A percentile compares a stretch with the other conserved stretches of the same genome.
These are phyloP conservation scores for Phenganax marumi DNA, from an alignment of 92 coral and sea anemone species.

Conservation along the genomic window DNA sequence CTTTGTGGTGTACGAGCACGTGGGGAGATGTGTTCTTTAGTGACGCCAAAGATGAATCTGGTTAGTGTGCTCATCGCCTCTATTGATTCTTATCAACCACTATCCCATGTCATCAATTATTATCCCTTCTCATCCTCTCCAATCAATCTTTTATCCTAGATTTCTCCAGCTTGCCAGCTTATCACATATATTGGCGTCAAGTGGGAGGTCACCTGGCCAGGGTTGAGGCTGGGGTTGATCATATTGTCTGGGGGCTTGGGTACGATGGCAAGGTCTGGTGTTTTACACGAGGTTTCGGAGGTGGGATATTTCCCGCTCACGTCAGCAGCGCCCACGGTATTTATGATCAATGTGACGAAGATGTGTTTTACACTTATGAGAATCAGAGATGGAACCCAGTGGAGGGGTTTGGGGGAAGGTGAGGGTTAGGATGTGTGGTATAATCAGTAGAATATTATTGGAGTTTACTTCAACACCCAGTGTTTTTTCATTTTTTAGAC, in stretches of 20 bases:
- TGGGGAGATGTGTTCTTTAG: constrained; percentile 93
- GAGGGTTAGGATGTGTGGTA: background rate
- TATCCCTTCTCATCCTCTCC: background rate
- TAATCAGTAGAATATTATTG: background rate
- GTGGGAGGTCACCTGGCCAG: constrained; percentile 85
- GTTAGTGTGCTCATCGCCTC: background rate
- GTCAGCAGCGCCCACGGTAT: constrained; percentile 71
- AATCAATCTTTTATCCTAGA: constrained; percentile 32
- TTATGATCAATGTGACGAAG: constrained; percentile 77
- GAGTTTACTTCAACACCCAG: background rate
- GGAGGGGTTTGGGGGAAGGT: constrained; percentile 92
- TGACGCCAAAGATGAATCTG: constrained; percentile 51
- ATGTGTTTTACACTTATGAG: constrained; percentile 74
- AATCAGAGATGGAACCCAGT: constrained; percentile 97
- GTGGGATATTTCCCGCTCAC: constrained; percentile 78
- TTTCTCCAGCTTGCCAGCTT: constrained; percentile 54
- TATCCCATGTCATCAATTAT: no score
- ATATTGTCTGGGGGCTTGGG: constrained; percentile 93
- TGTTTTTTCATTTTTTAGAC: constrained; percentile 52
- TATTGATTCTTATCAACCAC: background rate
- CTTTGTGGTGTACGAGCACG: constrained; percentile 76
- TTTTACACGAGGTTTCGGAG: constrained; percentile 94
- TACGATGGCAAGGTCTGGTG: constrained; percentile 85
- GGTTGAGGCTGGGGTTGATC: constrained; percentile 80
- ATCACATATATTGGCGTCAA: constrained; percentile 89